Conservation (phyloP, 2,888 invertebrate genomes). For the Hirtodrosophila histrioides region DNA sequence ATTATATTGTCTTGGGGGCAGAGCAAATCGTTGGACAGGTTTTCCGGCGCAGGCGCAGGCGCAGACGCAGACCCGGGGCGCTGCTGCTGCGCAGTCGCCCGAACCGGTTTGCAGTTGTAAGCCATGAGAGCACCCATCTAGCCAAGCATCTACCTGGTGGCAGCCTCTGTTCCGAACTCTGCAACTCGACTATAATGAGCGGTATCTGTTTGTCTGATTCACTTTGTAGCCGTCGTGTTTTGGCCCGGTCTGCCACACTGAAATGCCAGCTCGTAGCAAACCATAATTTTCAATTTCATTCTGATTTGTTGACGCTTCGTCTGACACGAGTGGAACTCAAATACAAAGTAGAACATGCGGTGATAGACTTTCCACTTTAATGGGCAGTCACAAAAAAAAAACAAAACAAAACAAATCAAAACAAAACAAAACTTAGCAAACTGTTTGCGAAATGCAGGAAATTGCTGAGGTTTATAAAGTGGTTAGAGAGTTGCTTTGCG, state of each 20-base stretch:
- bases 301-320: conserved; percentile 42
- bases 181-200: conserved; percentile 19
- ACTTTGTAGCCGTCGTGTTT: conserved; percentile 16
- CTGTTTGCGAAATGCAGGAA: conserved; percentile 32
- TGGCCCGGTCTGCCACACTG: conserved; percentile 6
- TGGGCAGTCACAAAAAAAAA: conserved; percentile 27
- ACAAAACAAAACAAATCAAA: background rate
- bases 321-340: conserved; percentile 21
- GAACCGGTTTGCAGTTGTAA: conserved; percentile 64
- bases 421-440: background rate
- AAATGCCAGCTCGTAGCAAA: conserved; percentile 27
- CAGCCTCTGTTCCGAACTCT: conserved; percentile 7
- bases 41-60: conserved; percentile 66
- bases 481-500: conserved; percentile 46
- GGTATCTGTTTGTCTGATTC: conserved; percentile 21
- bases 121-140: conserved; percentile 36
- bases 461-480: conserved; percentile 31
- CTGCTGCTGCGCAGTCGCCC: conserved; percentile 14
- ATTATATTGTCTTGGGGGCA: conserved; percentile 64
- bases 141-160: conserved; percentile 9
- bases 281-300: conserved; percentile 71
- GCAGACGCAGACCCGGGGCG: conserved; percentile 40
- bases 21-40: conserved; percentile 71
- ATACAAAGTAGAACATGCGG: conserved; percentile 32
- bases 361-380: conserved; percentile 44